Evolutionary conservation across 2,888 invertebrate species (phyloP).

Genomic region (Tetragnatha montana): DNA sequence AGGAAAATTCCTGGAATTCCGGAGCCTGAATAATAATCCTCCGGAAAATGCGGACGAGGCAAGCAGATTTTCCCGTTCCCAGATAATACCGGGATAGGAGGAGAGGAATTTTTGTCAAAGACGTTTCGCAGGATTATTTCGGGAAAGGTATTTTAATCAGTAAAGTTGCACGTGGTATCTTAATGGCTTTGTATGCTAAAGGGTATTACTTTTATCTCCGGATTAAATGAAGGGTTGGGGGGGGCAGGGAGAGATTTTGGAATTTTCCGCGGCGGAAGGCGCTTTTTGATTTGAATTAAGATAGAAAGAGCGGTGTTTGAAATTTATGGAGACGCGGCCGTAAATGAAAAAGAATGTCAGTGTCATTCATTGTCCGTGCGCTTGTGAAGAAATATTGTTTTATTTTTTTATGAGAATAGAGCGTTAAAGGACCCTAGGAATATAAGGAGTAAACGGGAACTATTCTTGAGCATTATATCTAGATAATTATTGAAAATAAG

Average conservation of each 20-base stretch:
- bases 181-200: slow-evolving; percentile 59
- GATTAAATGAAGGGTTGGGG: slow-evolving; percentile 40
- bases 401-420: no score
- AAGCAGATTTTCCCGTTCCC: slow-evolving; percentile 50
- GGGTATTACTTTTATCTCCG: slow-evolving; percentile 53
- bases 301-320: not conserved
- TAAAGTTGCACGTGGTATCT: slow-evolving; percentile 59
- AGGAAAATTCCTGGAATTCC: slow-evolving; percentile 66
- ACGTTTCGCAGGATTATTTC: slow-evolving; percentile 64
- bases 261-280: not conserved
- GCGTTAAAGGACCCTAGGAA: no score
- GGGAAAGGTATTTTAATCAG: slow-evolving; percentile 66
- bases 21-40: slow-evolving; percentile 62
- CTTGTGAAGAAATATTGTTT: no score
- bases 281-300: not conserved
- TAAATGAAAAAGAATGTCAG: no score
- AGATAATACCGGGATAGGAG: slow-evolving; percentile 31
- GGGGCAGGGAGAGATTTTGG: slow-evolving; percentile 18
- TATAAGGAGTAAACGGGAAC: no score
- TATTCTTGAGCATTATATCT: no score
- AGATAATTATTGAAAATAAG: no score
- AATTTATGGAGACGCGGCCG: not conserved
- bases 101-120: slow-evolving; percentile 51
- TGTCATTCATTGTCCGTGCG: no score
- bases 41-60: slow-evolving; percentile 57